Base-by-base conservation (phyloP, 2,888 invertebrate genomes). In the Conistra vaccinii region DNA sequence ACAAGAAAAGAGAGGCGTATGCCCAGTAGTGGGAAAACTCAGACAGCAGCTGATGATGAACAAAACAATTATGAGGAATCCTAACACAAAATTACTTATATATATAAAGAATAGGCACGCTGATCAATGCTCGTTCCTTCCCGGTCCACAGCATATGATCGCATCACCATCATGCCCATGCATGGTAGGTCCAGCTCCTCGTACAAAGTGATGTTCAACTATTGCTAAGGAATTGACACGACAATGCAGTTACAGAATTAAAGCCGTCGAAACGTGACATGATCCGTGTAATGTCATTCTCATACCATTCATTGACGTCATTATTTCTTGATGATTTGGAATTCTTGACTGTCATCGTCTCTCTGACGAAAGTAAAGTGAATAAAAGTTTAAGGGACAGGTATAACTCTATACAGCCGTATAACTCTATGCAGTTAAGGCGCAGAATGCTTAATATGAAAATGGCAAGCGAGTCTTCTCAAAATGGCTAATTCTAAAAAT, bases 281-380 rank as follows among this genome's bases (percentile, higher is more conserved):
- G 66, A 76, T 51, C 23, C 58, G n/a, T 51, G 32, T 26, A 39
- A 76, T 75, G 20, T 2, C 57, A 76, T 51, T 42, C 12, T 0
- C 32, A 42, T 66, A 23, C 23, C 7, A 17, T 29, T 32, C 7
- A 57, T 39, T 57, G 26, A 60, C 42, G 42, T 51, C 58, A 65
- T 26, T 0, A 12, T 62, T 63, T 20, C 2, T n/a, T 29, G 26
- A 12, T 20, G 3, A 20, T n/a, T 20, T 51, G 42, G 5, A 45
- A 42, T n/a, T 51, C 2, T 42, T 26, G 7, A 39, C n/a, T 76
- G 1, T 32, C 39, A 58, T 65, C 48, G 17, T 7, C 14, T 4
- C 17, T 45, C 23, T 55, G 73, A 29, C 10, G 29, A 35, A 29
- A 6, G 2, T 48, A 39, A 57, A 62, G 17, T 51, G 3, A 26